Evolutionary conservation across 1,140 invertebrate species (phyloP), one percentile per base, ranked within the genome.

Genomic region (Odontomachus brunneus): DNA sequence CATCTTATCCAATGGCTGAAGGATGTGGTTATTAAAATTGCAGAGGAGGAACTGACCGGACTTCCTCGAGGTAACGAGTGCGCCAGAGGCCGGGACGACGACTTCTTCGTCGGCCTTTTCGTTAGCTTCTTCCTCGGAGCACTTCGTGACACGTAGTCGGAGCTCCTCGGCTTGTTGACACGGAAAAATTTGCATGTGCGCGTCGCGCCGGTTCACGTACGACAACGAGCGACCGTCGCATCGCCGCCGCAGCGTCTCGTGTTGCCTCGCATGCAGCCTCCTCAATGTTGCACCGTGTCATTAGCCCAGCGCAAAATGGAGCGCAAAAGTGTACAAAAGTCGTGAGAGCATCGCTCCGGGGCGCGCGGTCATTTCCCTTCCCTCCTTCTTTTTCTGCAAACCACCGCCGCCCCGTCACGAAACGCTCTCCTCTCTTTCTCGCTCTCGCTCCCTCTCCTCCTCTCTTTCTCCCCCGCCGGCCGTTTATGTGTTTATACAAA

Each of bases 1-100:
- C 92, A 92, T 92, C 89, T 92, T 93, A 91, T 89, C 88, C 89
- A 91, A 90, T 88, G 89, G 86, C 85, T 89, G 89, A 92, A 93
- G 91, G 91, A 93, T 93, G 91, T 93, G 91, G 92, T 93, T 93
- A 93, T 92, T 94, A 92, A 93, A 94, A 94, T 92, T 93, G 90
- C 92, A 91, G 90, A 76, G 86, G 74, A 86, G 86, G 83, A 89
- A 90, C 90, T 88, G 89, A 91, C 91, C 88, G 89, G 86, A 92
- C 92, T 92, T 92, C 90, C 93, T 93, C 81, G 87, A 90, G 85
- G 83, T 76, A 91, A 91, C 90, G 87, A 90, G 85, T 84, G 80
- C 73, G 24, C 22, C 62, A 55, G 62, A 57, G n/a, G n/a, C n/a
- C n/a, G 74, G 66, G 59, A 62, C 26, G 29, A 38, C 26, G 60